Evolutionary conservation across 37 sponge, comb jelly and placozoan genomes (phyloP).

Genomic region (Crambe crambe): DNA sequence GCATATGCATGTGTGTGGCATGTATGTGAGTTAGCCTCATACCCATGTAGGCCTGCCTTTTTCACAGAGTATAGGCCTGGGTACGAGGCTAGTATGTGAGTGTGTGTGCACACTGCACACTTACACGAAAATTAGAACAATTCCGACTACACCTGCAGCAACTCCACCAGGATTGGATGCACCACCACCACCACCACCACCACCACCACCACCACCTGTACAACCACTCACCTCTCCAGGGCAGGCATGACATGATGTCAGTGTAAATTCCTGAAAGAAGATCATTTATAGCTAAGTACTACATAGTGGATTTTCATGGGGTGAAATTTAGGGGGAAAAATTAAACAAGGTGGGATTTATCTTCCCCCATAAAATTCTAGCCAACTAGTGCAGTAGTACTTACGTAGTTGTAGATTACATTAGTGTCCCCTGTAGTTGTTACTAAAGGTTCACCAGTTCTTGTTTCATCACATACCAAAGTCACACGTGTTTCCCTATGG

Average conservation of each 20-base stretch:
- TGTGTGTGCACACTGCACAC: too few relatives aligned
- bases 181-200: neutral
- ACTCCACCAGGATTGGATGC: neutral
- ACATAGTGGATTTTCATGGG: too few relatives aligned
- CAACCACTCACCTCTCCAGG: neutral
- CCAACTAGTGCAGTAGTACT: too few relatives aligned
- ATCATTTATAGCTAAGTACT: too few relatives aligned
- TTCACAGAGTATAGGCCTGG: too few relatives aligned
- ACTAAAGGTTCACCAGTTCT: neutral
- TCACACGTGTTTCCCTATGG: neutral
- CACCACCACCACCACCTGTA: neutral
- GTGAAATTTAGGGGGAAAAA: too few relatives aligned
- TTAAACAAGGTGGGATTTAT: too few relatives aligned
- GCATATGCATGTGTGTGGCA: too few relatives aligned
- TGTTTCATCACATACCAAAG: neutral
- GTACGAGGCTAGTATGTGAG: too few relatives aligned
- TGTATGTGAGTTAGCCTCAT: too few relatives aligned
- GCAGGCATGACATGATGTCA: neutral
- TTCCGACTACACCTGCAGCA: slow-evolving; percentile 8
- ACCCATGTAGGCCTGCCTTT: too few relatives aligned
- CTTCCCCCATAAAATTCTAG: too few relatives aligned
- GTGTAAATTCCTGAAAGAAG: neutral
- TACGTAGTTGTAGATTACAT: neutral
- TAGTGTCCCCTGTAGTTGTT: neutral
- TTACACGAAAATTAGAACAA: slow-evolving; percentile 15